Percentiles rank a stretch among this genome's conserved stretches.
Conservation (phyloP, 2,888 invertebrate species). For the Sialis fuliginosa region DNA sequence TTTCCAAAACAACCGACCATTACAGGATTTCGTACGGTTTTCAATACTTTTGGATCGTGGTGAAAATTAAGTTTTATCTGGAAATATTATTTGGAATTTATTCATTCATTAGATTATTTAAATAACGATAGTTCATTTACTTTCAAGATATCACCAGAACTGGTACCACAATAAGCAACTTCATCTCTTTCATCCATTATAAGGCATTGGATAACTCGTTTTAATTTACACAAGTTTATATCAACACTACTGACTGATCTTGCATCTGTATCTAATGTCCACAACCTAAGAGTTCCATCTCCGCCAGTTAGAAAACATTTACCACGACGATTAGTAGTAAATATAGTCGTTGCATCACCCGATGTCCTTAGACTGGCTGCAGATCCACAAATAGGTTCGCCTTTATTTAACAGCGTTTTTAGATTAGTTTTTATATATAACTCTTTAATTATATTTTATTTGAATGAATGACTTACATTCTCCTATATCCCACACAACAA, state of each 20-base stretch:
- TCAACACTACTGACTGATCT: constrained; percentile 54
- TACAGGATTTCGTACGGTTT: constrained; percentile 33
- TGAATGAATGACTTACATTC: neutral
- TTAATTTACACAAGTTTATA: constrained; percentile 60
- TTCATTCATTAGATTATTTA: neutral
- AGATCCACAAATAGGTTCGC: constrained; percentile 28
- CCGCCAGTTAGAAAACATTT: constrained; percentile 59
- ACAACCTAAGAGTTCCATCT: constrained; percentile 52
- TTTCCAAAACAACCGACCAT: constrained; percentile 48
- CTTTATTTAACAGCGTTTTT: neutral
- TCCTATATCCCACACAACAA: constrained; percentile 69
- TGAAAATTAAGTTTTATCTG: constrained; percentile 41
- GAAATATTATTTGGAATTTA: constrained; percentile 17
- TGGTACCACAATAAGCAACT: constrained; percentile 68
- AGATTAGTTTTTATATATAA: too few species aligned
- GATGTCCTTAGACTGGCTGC: constrained; percentile 37
- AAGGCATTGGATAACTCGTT: constrained; percentile 57
- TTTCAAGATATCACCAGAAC: constrained; percentile 56
- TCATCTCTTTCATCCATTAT: constrained; percentile 51
- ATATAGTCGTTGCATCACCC: constrained; percentile 46
- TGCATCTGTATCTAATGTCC: constrained; percentile 52
- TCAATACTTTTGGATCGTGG: constrained; percentile 32
- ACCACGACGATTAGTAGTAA: constrained; percentile 33
- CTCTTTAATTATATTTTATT: too few species aligned
- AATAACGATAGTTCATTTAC: constrained; percentile 11